Evolutionary conservation across 1,140 invertebrate genomes (phyloP).

Genomic region (Bombus pascuorum): DNA sequence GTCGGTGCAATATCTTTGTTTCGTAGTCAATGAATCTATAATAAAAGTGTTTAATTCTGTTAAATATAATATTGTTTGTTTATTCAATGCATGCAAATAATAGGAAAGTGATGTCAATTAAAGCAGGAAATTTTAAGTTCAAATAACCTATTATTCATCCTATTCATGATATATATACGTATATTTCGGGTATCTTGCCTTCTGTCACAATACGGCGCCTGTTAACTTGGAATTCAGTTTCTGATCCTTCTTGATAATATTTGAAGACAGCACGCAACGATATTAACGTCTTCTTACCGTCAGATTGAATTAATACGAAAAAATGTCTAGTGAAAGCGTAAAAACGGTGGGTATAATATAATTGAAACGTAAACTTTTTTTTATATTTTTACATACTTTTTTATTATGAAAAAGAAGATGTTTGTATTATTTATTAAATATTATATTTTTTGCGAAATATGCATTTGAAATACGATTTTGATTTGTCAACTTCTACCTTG

Average conservation of each 20-base stretch:
- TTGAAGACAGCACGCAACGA: not conserved
- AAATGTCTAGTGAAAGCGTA: conserved; percentile 80
- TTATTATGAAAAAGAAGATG: not conserved
- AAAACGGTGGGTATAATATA: conserved; percentile 74
- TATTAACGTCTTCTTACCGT: not conserved
- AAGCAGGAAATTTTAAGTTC: not conserved
- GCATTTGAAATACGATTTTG: not conserved
- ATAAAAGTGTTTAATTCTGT: not conserved
- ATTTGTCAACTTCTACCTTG: conserved; percentile 20
- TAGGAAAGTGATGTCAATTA: conserved; percentile 26
- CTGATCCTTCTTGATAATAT: conserved; percentile 1
- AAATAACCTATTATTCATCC: conserved; percentile 32
- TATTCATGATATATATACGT: not conserved
- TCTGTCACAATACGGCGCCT: conserved; percentile 35
- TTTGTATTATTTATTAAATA: not conserved
- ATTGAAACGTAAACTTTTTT: not conserved
- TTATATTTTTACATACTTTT: not conserved
- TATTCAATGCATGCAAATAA: not conserved
- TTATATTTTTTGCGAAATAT: not conserved
- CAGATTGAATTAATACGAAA: conserved; percentile 16
- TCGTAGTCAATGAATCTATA: not conserved
- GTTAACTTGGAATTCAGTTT: conserved; percentile 36
- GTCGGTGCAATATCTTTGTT: conserved; percentile 28
- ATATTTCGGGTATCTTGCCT: not conserved
- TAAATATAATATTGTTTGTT: conserved; percentile 2